Evolutionary conservation across 2,888 invertebrate genomes (phyloP).

Genomic region (Synergus japonicus): DNA sequence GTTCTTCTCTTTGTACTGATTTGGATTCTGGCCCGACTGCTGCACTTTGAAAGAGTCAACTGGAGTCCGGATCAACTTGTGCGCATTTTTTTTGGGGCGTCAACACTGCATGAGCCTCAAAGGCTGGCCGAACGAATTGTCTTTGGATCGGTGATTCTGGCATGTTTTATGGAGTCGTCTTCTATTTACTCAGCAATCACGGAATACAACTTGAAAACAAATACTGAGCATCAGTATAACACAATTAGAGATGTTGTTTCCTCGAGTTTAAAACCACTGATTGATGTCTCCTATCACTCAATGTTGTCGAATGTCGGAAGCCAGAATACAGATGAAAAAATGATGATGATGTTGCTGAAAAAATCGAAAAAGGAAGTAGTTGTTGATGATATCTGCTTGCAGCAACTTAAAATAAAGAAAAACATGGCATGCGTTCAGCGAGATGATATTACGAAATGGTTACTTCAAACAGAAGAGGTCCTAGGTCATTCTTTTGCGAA

Average conservation of each 20-base stretch:
- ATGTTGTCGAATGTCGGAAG: too few species aligned
- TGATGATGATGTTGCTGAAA: too few species aligned
- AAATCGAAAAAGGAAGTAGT: too few species aligned
- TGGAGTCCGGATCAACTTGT: not conserved
- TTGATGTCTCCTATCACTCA: too few species aligned
- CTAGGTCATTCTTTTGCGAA: not conserved
- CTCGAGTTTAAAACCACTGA: not conserved
- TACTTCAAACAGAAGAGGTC: not conserved
- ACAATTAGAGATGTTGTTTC: not conserved
- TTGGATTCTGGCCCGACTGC: too few species aligned
- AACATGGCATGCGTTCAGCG: too few species aligned
- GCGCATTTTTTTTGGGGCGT: not conserved
- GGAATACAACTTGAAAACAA: not conserved
- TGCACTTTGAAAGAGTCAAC: not conserved
- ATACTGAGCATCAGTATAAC: not conserved
- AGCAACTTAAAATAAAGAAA: too few species aligned
- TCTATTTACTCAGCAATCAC: not conserved
- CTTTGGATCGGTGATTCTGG: not conserved
- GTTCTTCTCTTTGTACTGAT: too few species aligned
- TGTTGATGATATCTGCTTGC: too few species aligned
- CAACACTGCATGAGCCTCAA: not conserved
- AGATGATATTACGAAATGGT: too few species aligned
- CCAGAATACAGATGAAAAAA: too few species aligned
- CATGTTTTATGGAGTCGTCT: not conserved
- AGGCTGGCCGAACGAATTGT: not conserved